phyloP scores from a whole-genome alignment of 2,888 invertebrate genomes.

The Rotaria macrura region DNA sequence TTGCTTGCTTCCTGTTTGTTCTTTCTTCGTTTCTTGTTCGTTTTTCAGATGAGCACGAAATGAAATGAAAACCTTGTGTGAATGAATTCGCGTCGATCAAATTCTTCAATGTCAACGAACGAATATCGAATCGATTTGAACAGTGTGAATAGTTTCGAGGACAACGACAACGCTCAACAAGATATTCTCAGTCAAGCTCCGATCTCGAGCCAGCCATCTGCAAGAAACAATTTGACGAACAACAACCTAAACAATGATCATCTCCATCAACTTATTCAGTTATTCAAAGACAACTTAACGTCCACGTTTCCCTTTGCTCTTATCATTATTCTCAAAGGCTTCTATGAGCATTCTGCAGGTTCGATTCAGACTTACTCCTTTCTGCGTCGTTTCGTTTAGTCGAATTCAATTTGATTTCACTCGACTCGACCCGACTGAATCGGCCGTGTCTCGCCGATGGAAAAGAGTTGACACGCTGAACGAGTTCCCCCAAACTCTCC shows the following conservation, averaged over 20 bases:
- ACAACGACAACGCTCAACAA: background rate
- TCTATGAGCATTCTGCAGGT: too few relatives aligned
- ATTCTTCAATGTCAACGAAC: background rate
- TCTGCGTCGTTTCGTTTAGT: too few relatives aligned
- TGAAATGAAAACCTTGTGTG: background rate
- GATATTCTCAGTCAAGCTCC: background rate
- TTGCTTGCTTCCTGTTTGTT: too few relatives aligned
- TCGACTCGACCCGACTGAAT: too few relatives aligned
- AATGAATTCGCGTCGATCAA: background rate
- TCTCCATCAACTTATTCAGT: background rate
- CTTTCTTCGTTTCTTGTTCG: too few relatives aligned
- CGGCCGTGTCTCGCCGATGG: too few relatives aligned
- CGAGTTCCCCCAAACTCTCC: too few relatives aligned
- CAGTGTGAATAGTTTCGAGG: background rate
- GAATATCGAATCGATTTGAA: constrained; percentile 6
- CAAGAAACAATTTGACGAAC: background rate
- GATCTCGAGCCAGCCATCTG: too few relatives aligned
- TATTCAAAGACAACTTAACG: constrained; percentile 14
- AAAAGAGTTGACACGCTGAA: too few relatives aligned
- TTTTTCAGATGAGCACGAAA: background rate
- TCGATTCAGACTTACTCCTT: too few relatives aligned
- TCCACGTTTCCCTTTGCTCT: background rate
- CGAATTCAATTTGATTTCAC: too few relatives aligned
- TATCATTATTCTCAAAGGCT: background rate
- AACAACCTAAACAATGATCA: background rate